These are phyloP conservation scores for Odontophorus gujanensis DNA, from an alignment of 2,113 vertebrate genomes.

Conservation along the genomic window DNA sequence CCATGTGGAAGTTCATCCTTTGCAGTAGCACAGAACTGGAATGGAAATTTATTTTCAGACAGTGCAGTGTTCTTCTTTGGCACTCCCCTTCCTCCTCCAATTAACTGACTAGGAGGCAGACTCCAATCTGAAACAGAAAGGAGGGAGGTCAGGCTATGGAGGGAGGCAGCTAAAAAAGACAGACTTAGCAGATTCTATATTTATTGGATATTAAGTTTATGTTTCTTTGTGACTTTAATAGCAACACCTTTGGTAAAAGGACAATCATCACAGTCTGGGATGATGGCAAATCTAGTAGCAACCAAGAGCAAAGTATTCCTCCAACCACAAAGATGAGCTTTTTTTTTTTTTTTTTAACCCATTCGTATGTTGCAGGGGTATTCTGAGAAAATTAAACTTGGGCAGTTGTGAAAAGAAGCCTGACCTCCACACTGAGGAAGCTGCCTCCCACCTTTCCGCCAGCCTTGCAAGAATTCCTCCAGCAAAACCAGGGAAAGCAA, in stretches of 20 bases:
- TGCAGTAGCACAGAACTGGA: neutral
- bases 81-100: neutral
- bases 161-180: neutral
- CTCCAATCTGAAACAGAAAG: neutral
- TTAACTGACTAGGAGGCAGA: neutral
- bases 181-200: neutral
- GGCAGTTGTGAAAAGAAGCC: neutral
- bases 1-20: neutral
- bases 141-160: neutral
- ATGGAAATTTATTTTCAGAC: neutral
- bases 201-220: too few relatives aligned
- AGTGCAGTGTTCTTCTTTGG: neutral
- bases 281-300: neutral
- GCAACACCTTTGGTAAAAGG: neutral
- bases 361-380: neutral
- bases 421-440: neutral
- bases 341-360: neutral
- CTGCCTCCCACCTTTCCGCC: neutral
- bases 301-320: neutral
- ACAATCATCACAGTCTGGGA: neutral
- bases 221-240: neutral
- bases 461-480: neutral
- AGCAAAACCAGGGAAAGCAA: neutral
- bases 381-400: neutral
- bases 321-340: neutral